Percentiles rank a stretch among this genome's conserved stretches.
These are phyloP conservation scores for Hucho hucho DNA, from an alignment of 2,113 vertebrate genomes.

Conservation along the genomic window DNA sequence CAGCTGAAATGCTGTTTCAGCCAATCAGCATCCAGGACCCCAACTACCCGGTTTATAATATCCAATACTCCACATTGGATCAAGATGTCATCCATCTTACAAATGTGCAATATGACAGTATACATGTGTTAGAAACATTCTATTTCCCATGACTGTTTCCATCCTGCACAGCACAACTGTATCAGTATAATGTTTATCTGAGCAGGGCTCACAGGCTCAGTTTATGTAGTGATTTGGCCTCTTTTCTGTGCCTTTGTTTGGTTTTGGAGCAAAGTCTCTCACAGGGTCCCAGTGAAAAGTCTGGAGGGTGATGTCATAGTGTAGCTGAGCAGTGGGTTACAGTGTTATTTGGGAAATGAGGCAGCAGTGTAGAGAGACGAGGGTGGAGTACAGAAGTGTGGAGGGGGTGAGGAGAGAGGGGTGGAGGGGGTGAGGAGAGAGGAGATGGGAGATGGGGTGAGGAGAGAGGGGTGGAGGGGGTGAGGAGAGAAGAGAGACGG, in stretches of 20 bases:
- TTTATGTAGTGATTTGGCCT: conserved; percentile 5
- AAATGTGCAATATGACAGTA: neutral
- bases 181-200: neutral
- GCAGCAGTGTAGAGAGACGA: neutral
- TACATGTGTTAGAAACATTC: neutral
- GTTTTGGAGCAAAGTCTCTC: neutral
- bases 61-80: no score
- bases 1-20: neutral
- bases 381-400: neutral
- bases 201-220: neutral
- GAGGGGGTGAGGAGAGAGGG: neutral
- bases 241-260: neutral
- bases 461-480: no score
- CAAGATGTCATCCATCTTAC: no score
- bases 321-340: neutral
- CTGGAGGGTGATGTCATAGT: neutral
- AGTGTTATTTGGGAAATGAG: neutral
- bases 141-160: neutral
- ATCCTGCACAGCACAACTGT: neutral
- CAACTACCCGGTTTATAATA: no score
- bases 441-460: no score
- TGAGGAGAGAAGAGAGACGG: no score
- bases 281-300: neutral
- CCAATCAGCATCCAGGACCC: neutral
- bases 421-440: no score